A percentile compares a stretch with the other conserved stretches of the same genome.
These are phyloP conservation scores for Neodiprion fabricii DNA, from an alignment of 1,140 invertebrate species.

Conservation along the genomic window DNA sequence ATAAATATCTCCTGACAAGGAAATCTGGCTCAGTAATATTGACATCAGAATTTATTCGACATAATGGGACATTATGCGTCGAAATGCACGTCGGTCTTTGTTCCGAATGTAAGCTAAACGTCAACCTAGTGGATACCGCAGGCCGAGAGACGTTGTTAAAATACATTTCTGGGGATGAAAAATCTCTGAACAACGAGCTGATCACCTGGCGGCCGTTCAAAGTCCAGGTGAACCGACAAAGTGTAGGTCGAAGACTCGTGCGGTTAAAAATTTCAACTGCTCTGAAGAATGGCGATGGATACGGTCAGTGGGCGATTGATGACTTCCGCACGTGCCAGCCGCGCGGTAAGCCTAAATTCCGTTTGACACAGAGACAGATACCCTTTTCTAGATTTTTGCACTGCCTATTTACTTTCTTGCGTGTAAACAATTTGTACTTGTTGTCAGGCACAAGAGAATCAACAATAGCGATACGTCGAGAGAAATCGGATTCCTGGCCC, in stretches of 20 bases:
- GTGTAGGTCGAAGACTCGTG: not conserved
- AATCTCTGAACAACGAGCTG: slow-evolving; percentile 14
- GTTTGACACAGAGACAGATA: not conserved
- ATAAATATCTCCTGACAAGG: slow-evolving; percentile 28
- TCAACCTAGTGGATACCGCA: slow-evolving; percentile 2
- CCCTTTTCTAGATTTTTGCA: too few species aligned
- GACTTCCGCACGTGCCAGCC: not conserved
- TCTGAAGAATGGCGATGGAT: not conserved
- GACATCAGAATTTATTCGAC: slow-evolving; percentile 10
- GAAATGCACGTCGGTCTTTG: slow-evolving; percentile 35
- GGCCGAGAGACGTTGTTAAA: not conserved
- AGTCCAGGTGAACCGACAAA: slow-evolving; percentile 9
- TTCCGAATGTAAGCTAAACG: slow-evolving; percentile 24
- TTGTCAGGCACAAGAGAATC: slow-evolving; percentile 18
- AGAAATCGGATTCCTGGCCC: slow-evolving; percentile 21
- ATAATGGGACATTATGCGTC: slow-evolving; percentile 24
- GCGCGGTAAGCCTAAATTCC: not conserved
- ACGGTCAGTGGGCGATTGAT: not conserved
- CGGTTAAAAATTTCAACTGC: slow-evolving; percentile 5
- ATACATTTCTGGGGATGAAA: not conserved
- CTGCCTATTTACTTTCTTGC: not conserved
- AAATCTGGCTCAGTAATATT: slow-evolving; percentile 6
- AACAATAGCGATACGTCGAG: slow-evolving; percentile 6
- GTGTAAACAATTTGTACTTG: slow-evolving; percentile 20
- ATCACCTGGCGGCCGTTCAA: slow-evolving; percentile 32